Evolutionary conservation across 2,797 vertebrate species (phyloP).

Genomic region (Crocodylus rhombifer): DNA sequence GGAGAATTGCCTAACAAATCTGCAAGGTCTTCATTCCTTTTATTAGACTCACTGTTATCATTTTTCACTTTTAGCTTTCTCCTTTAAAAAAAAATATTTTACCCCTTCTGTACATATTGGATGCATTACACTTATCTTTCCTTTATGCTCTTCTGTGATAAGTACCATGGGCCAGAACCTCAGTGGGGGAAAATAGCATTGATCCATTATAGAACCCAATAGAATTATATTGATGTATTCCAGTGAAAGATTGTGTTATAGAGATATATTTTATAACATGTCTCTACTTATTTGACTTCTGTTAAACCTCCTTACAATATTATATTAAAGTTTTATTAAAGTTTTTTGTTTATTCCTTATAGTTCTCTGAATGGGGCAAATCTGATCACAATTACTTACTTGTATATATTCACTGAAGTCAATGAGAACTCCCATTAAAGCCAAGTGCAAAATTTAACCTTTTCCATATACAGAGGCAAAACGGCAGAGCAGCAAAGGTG

Average conservation of each 20-base stretch:
- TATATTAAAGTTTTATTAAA: accelerated
- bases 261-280: background rate
- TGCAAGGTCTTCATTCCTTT: conserved; percentile 5
- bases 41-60: background rate
- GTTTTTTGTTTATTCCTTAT: background rate
- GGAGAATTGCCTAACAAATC: conserved; percentile 25
- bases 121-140: background rate
- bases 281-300: background rate
- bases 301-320: background rate
- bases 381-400: background rate
- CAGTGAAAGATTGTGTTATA: background rate
- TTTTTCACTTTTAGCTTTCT: background rate
- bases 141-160: background rate
- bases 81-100: background rate
- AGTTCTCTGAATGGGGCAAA: background rate
- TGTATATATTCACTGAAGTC: background rate
- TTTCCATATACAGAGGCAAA: background rate
- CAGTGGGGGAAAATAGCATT: background rate
- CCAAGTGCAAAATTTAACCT: background rate
- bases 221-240: background rate
- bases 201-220: background rate
- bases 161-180: background rate
- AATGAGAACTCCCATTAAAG: background rate
- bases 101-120: background rate
- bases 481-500: background rate